A percentile compares a stretch with the other conserved stretches of the same genome.
Conservation (phyloP, 37 sponge, comb jelly and placozoan species). For the Theonella swinhoei region DNA sequence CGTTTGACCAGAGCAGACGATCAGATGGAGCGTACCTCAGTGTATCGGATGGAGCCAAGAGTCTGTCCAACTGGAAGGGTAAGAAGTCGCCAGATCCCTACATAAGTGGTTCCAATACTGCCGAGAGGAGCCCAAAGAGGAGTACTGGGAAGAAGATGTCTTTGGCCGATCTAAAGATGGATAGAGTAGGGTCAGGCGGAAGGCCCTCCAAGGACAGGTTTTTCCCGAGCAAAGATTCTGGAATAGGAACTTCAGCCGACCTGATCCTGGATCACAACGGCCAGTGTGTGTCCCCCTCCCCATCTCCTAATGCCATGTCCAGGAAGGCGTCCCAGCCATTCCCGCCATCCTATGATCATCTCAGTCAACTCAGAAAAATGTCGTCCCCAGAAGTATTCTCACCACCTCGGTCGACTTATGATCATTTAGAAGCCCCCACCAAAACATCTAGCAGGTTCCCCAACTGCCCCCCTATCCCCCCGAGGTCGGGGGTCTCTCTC, state of each 20-base stretch:
- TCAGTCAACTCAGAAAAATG: background rate
- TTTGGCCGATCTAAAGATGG: background rate
- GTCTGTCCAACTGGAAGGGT: background rate
- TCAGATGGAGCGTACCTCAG: background rate
- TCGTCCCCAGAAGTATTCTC: no score
- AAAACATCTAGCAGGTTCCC: background rate
- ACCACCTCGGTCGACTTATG: background rate
- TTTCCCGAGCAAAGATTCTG: background rate
- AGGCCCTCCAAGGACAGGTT: background rate
- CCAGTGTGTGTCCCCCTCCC: background rate
- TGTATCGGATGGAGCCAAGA: background rate
- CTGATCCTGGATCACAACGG: background rate
- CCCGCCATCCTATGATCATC: background rate
- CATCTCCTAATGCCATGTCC: background rate
- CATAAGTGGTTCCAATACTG: no score
- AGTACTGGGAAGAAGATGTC: background rate
- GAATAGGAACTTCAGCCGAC: conserved; percentile 4
- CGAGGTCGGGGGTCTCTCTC: background rate
- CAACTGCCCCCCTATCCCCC: background rate
- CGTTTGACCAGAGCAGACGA: background rate
- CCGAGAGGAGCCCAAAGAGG: no score
- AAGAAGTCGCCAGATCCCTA: background rate
- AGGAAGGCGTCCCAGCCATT: background rate
- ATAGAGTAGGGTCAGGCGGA: background rate
- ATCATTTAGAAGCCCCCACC: background rate